Conservation (phyloP, 2,888 invertebrate genomes). For the Melangyna quadrimaculata region DNA sequence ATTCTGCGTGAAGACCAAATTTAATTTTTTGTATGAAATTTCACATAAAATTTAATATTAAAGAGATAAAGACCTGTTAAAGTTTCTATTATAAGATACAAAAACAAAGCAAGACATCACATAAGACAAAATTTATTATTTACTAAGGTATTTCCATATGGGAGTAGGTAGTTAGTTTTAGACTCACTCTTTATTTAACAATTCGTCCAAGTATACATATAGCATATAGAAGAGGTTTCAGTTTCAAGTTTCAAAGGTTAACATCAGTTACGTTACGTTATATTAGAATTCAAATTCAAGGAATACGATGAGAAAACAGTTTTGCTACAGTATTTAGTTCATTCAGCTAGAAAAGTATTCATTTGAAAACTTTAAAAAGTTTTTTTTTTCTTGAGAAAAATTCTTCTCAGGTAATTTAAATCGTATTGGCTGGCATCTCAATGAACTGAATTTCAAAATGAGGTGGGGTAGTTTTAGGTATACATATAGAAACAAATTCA, state of each 20-base stretch:
- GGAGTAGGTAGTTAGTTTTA: no score
- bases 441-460: neutral
- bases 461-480: neutral
- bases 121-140: no score
- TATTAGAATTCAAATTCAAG: neutral
- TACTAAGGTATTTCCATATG: no score
- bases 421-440: neutral
- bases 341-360: neutral
- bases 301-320: neutral
- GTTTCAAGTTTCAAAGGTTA: no score
- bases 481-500: neutral
- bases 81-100: no score
- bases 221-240: neutral
- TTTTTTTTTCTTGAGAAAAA: neutral
- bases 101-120: no score
- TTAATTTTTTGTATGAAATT: no score
- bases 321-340: neutral
- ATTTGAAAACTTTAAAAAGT: neutral
- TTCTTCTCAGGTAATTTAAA: slow-evolving; percentile 1
- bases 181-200: neutral
- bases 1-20: no score
- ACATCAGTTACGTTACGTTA: neutral
- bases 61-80: no score
- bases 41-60: no score
- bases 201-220: neutral